These are phyloP conservation scores for Stigmatopora nigra DNA, from an alignment of 2,113 vertebrate genomes.

Conservation along the genomic window DNA sequence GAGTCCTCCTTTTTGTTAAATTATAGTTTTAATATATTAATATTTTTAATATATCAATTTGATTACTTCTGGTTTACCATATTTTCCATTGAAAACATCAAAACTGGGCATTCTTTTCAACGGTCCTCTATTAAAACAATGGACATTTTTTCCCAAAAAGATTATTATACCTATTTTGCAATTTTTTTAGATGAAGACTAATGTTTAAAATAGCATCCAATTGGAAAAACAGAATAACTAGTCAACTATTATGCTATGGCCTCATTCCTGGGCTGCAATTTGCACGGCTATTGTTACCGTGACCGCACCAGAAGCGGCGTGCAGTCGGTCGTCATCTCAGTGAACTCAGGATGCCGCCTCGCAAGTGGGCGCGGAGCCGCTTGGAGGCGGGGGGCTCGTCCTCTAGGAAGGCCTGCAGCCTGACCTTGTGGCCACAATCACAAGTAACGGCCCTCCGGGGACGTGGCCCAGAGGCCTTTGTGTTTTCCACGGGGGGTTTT, in stretches of 20 bases:
- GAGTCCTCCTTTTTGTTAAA: too few relatives aligned
- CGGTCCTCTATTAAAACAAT: too few relatives aligned
- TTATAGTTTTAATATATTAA: too few relatives aligned
- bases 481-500: constrained; percentile 57
- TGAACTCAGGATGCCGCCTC: constrained; percentile 53
- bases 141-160: too few relatives aligned
- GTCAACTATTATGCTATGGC: background rate
- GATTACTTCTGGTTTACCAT: too few relatives aligned
- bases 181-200: too few relatives aligned
- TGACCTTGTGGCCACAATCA: constrained; percentile 76
- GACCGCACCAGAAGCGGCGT: constrained; percentile 26
- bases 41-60: too few relatives aligned
- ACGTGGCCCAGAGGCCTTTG: constrained; percentile 49
- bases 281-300: constrained; percentile 39
- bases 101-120: too few relatives aligned
- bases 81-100: too few relatives aligned
- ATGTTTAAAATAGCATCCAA: too few relatives aligned
- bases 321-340: constrained; percentile 60
- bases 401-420: constrained; percentile 71
- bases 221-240: background rate
- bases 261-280: constrained; percentile 27
- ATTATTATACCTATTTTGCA: too few relatives aligned
- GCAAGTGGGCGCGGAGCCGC: constrained; percentile 41
- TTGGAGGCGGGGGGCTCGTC: constrained; percentile 27
- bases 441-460: constrained; percentile 67